Conservation (phyloP, 1,140 invertebrate species). For the Eurosta solidaginis region DNA sequence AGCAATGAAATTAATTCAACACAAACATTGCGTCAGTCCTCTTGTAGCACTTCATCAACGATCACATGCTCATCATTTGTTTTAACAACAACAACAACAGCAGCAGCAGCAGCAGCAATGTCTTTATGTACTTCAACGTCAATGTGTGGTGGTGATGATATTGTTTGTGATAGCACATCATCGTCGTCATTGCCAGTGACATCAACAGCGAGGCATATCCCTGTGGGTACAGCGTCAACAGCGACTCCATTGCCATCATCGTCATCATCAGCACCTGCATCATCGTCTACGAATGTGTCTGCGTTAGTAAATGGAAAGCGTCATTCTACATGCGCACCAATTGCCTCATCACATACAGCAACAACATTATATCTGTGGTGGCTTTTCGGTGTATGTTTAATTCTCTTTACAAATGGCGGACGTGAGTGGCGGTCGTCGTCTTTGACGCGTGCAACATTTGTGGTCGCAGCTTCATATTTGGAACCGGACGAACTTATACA, state of each 20-base stretch:
- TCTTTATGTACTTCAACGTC: background rate
- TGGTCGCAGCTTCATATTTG: slow-evolving; percentile 42
- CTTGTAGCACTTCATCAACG: background rate
- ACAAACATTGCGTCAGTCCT: background rate
- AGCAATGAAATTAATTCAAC: slow-evolving; percentile 12
- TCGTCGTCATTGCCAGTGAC: background rate
- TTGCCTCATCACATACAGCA: background rate
- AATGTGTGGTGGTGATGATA: background rate
- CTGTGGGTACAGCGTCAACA: background rate
- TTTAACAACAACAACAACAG: background rate
- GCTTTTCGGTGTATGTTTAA: slow-evolving; percentile 36
- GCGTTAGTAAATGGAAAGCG: background rate
- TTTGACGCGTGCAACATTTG: slow-evolving; percentile 2
- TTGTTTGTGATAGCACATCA: no score
- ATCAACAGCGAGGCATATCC: background rate
- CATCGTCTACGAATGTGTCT: background rate
- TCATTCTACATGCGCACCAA: background rate
- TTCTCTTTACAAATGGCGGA: slow-evolving; percentile 34
- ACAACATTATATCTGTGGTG: slow-evolving; percentile 35
- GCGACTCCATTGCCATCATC: background rate
- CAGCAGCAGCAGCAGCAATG: background rate
- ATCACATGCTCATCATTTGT: background rate
- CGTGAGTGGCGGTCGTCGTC: slow-evolving; percentile 28
- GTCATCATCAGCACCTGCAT: background rate
- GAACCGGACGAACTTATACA: slow-evolving; percentile 59